Conservation (phyloP, 2,888 invertebrate genomes). For the Euspilapteryx auroguttella region DNA sequence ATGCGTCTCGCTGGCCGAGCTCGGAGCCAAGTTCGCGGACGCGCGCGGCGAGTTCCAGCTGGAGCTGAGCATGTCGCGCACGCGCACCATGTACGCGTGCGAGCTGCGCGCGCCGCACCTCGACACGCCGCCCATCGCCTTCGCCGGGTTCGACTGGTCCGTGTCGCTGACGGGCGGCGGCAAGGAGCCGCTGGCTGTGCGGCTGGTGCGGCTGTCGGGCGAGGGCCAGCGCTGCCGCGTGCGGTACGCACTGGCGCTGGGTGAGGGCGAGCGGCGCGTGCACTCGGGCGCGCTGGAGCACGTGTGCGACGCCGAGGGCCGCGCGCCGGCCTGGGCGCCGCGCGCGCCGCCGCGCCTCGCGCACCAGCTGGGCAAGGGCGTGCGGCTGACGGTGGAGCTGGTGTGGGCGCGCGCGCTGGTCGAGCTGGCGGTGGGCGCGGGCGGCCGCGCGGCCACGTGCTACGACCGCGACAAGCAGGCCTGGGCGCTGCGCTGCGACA, state of each 20-base stretch:
- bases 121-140: constrained; percentile 65
- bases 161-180: constrained; percentile 66
- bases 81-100: constrained; percentile 73
- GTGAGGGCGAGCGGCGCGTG: constrained; percentile 67
- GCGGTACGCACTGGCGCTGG: constrained; percentile 68
- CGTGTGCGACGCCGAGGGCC: constrained; percentile 70
- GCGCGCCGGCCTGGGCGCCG: constrained; percentile 72
- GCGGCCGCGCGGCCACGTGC: constrained; percentile 64
- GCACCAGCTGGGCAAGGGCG: constrained; percentile 60
- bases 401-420: constrained; percentile 68
- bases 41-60: constrained; percentile 80
- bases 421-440: constrained; percentile 54
- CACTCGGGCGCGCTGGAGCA: constrained; percentile 73
- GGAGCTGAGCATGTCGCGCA: constrained; percentile 75
- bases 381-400: constrained; percentile 74
- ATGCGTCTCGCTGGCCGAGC: constrained; percentile 71
- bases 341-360: constrained; percentile 63
- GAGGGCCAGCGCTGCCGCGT: constrained; percentile 80
- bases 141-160: constrained; percentile 84
- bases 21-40: constrained; percentile 74
- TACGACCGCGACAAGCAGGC: constrained; percentile 82
- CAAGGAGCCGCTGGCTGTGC: constrained; percentile 55
- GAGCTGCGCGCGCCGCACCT: constrained; percentile 66
- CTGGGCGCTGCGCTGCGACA: constrained; percentile 77
- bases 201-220: constrained; percentile 74